Evolutionary conservation across 2,113 vertebrate species (phyloP).

Genomic region (Girardinichthys multiradiatus): DNA sequence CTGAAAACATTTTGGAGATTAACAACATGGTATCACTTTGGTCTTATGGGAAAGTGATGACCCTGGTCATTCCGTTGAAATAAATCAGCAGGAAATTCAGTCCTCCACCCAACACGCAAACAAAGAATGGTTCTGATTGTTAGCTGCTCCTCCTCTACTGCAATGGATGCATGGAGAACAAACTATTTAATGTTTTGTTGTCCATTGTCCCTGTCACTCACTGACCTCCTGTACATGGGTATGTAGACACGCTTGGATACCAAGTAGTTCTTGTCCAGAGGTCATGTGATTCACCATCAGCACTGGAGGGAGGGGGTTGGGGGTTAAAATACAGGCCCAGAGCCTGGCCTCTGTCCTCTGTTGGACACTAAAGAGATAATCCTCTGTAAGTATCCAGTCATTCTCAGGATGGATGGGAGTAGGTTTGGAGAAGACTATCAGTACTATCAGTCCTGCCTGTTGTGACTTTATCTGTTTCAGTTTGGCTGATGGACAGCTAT

Average conservation of each 20-base stretch:
- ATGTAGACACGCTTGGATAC: conserved; percentile 35
- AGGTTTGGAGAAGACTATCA: conserved; percentile 10
- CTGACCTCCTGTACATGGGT: conserved; percentile 49
- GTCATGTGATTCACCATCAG: conserved; percentile 79
- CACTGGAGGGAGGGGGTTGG: conserved; percentile 36
- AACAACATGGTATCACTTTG: not conserved
- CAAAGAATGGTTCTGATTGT: conserved; percentile 43
- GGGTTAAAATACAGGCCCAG: conserved; percentile 59
- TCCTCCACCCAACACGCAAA: conserved; percentile 10
- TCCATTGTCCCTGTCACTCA: conserved; percentile 58
- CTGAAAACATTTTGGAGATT: not conserved
- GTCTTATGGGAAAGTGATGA: not conserved
- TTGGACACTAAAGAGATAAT: conserved; percentile 79
- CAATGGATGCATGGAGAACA: conserved; percentile 73
- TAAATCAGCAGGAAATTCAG: not conserved
- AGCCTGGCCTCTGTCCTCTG: conserved; percentile 49
- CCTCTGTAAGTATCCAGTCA: conserved; percentile 69
- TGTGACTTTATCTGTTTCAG: not conserved
- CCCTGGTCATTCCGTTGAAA: conserved; percentile 8
- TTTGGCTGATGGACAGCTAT: not conserved
- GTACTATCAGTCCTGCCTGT: not conserved
- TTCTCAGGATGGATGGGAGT: conserved; percentile 29
- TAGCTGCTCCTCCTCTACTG: conserved; percentile 19
- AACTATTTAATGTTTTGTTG: conserved; percentile 73
- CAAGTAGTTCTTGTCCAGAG: conserved; percentile 26